Conservation (phyloP, 2,888 invertebrate genomes). For the Dasysyrphus tricinctus region DNA sequence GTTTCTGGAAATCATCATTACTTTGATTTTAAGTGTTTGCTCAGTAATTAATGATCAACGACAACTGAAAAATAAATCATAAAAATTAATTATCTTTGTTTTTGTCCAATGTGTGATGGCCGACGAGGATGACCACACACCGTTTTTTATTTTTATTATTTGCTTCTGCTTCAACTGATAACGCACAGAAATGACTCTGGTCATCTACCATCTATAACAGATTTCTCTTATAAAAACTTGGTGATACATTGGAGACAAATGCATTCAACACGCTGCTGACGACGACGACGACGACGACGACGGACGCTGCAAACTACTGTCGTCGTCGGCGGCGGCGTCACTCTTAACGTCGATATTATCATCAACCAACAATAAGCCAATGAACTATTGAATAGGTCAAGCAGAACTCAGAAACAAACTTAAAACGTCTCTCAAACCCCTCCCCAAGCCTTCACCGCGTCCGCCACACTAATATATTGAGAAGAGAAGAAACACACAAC, state of each 20-base stretch:
- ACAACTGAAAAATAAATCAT: slow-evolving; percentile 18
- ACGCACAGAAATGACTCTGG: slow-evolving; percentile 6
- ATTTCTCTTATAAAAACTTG: neutral
- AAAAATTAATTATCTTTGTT: neutral
- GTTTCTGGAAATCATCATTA: neutral
- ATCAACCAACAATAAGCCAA: slow-evolving; percentile 10
- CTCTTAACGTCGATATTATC: slow-evolving; percentile 2
- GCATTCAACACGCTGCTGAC: slow-evolving; percentile 13
- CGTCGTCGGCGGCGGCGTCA: neutral
- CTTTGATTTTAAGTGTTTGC: slow-evolving; percentile 8
- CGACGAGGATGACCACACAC: slow-evolving; percentile 19
- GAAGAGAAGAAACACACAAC: neutral
- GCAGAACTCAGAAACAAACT: neutral
- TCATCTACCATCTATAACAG: slow-evolving; percentile 14
- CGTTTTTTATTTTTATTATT: neutral
- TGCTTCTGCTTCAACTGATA: no score
- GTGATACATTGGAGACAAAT: slow-evolving; percentile 29
- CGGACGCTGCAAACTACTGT: neutral
- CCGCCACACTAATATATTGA: neutral
- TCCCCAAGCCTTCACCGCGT: neutral
- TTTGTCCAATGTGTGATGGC: neutral
- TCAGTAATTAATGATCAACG: slow-evolving; percentile 12
- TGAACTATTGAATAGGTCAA: slow-evolving; percentile 29
- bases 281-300: neutral
- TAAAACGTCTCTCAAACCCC: neutral